Evolutionary conservation across 2,888 invertebrate genomes (phyloP).

Genomic region (Diarsia brunnea): DNA sequence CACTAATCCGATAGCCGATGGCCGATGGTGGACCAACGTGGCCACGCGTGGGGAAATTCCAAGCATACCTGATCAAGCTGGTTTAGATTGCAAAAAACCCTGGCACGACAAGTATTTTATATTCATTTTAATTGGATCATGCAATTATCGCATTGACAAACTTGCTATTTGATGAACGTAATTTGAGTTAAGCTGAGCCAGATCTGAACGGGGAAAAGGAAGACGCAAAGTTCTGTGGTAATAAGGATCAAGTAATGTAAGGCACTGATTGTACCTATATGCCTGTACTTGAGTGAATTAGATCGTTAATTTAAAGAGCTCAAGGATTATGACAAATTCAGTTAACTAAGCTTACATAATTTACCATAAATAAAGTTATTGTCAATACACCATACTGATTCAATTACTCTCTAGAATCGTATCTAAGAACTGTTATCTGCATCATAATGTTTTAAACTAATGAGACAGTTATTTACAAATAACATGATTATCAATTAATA

Average conservation of each 20-base stretch:
- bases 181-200: too few relatives aligned
- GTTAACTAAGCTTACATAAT: neutral
- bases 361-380: neutral
- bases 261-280: neutral
- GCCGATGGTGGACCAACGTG: conserved; percentile 5
- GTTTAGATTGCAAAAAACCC: conserved; percentile 48
- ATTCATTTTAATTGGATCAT: conserved; percentile 6
- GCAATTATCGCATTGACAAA: conserved; percentile 3
- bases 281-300: too few relatives aligned
- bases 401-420: neutral
- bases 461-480: conserved; percentile 19
- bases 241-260: neutral
- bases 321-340: neutral
- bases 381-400: neutral
- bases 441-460: conserved; percentile 1
- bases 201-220: too few relatives aligned
- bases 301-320: neutral
- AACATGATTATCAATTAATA: conserved; percentile 14
- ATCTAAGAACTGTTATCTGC: conserved; percentile 7
- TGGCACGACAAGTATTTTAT: neutral
- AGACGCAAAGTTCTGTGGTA: neutral
- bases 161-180: neutral
- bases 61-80: conserved; percentile 29
- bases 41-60: conserved; percentile 24
- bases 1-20: conserved; percentile 40